Base-by-base conservation (phyloP, 1,140 invertebrate species). In the Thaumatotibia leucotreta region DNA sequence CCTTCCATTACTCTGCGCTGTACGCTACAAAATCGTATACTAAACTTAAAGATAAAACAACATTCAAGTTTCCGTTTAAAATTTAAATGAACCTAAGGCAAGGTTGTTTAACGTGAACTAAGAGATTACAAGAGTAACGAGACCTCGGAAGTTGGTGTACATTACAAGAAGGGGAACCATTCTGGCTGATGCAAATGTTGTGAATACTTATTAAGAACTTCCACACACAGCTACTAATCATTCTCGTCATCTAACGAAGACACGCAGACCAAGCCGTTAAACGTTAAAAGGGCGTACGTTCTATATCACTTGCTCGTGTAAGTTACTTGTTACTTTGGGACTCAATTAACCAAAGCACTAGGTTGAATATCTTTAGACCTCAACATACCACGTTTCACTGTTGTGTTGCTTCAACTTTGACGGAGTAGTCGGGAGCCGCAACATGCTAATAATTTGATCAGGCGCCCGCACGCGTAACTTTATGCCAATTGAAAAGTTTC, bases 391-490 rank as follows among this genome's bases (percentile, higher is more conserved):
- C 39, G 17, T 45, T 45, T 45, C 39, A 45, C 17, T 0, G 64
- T 69, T 69, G 65, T 77, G 67, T 65, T 64, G 65, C n/a, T 63
- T 49, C 54, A 79, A 81, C 74, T 83, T 66, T 78, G 77, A 79
- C 75, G 71, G 74, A 74, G 73, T 76, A 82, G 79, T 77, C 69
- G 64, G 50, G 72, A 78, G 74, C 84, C 79, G 80, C 84, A 85
- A 86, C 83, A 83, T 76, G 78, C 82, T 82, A 88, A 88, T 89
- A 88, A 89, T 88, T 89, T 89, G 84, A 89, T 88, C 85, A 88
- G 79, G 71, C 80, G 79, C 81, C 82, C 74, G 76, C 71, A 82
- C 75, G 77, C 71, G 77, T 64, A 89, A 89, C 84, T 87, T 89
- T 83, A 82, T 82, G 80, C 81, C 84, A 89, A 89, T 85, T 85